phyloP scores from a whole-genome alignment of 2,113 vertebrate species.

The Otolemur garnettii region DNA sequence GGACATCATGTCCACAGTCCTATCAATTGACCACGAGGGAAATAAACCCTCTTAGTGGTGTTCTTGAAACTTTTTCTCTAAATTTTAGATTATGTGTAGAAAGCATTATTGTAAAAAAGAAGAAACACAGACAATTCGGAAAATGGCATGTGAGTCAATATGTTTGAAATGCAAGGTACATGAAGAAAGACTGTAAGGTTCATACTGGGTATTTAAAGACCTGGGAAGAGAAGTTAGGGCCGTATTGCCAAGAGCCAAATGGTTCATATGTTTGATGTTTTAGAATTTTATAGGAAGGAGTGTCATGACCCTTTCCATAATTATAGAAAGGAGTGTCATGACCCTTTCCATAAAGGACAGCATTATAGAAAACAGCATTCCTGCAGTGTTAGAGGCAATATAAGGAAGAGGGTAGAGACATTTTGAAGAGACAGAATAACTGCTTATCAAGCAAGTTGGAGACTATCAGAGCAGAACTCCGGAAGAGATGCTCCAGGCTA shows the following conservation, averaged over 20 bases:
- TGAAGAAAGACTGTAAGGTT: neutral
- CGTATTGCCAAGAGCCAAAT: neutral
- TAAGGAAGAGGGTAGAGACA: neutral
- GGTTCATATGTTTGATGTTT: neutral
- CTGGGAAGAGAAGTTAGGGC: neutral
- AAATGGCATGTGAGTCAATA: too few relatives aligned
- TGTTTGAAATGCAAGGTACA: neutral
- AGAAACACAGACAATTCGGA: neutral
- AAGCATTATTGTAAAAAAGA: neutral
- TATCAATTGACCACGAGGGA: neutral
- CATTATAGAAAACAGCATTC: neutral
- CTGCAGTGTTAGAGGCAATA: neutral
- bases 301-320: neutral
- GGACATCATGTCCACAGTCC: neutral
- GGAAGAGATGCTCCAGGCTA: neutral
- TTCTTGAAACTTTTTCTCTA: neutral
- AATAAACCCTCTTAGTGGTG: too few relatives aligned
- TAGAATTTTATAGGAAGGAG: neutral
- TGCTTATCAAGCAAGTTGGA: neutral
- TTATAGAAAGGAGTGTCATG: neutral
- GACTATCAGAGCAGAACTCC: neutral
- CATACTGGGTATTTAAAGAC: neutral
- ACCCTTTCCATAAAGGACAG: neutral
- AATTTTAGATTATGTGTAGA: neutral
- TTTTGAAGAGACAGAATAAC: neutral